Percentiles rank a stretch among this genome's conserved stretches.
These are phyloP conservation scores for Octodonta nipae DNA, from an alignment of 2,888 invertebrate species.

Conservation along the genomic window DNA sequence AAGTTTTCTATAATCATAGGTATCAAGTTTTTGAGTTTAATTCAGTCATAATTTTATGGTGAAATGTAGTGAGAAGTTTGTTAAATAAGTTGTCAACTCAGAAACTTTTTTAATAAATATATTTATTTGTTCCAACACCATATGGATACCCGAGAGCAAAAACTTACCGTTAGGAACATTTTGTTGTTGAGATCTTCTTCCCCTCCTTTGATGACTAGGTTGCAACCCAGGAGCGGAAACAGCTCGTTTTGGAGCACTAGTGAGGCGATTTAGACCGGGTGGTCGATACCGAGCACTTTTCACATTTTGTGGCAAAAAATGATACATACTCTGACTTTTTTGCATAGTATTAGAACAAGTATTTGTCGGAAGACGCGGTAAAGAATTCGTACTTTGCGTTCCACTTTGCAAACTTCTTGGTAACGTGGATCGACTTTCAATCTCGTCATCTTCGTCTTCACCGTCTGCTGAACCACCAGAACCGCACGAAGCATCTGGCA, in stretches of 20 bases:
- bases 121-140: too few relatives aligned
- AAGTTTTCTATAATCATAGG: too few relatives aligned
- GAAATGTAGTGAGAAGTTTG: too few relatives aligned
- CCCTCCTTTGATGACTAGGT: conserved; percentile 46
- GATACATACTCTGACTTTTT: conserved; percentile 51
- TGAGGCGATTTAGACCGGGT: conserved; percentile 58
- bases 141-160: too few relatives aligned
- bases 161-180: conserved; percentile 46
- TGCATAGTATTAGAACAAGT: conserved; percentile 34
- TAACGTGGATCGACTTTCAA: conserved; percentile 42
- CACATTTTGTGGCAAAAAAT: conserved; percentile 47
- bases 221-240: conserved; percentile 66
- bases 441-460: conserved; percentile 38
- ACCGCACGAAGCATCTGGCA: conserved; percentile 41
- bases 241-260: conserved; percentile 52
- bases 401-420: conserved; percentile 49
- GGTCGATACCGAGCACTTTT: conserved; percentile 80
- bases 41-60: too few relatives aligned
- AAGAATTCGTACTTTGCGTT: conserved; percentile 55
- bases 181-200: conserved; percentile 32
- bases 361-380: conserved; percentile 60
- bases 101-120: too few relatives aligned
- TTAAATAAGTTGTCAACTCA: too few relatives aligned
- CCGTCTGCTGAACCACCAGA: conserved; percentile 40
- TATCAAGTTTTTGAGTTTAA: too few relatives aligned